Conservation (phyloP, 2,888 invertebrate species). For the Yponomeuta evonymella region DNA sequence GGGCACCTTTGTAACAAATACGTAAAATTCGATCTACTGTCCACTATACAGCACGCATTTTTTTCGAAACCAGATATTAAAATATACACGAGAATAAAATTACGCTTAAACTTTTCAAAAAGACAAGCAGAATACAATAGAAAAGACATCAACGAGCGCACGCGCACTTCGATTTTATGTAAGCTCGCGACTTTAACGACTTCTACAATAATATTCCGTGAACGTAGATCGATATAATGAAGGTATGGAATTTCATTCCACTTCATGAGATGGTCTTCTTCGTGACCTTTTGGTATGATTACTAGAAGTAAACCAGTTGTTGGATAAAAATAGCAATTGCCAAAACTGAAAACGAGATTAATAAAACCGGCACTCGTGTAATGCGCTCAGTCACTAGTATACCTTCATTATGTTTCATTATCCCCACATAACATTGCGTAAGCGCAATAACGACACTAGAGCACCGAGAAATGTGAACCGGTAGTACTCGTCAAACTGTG, state of each 20-base stretch:
- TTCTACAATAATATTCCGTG: not conserved
- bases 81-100: no score
- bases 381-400: not conserved
- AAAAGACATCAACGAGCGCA: slow-evolving; percentile 5
- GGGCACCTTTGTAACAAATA: no score
- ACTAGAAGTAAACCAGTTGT: not conserved
- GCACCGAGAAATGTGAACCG: slow-evolving; percentile 11
- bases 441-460: not conserved
- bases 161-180: not conserved
- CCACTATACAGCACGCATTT: no score
- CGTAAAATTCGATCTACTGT: no score
- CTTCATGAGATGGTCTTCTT: not conserved
- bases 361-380: not conserved
- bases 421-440: not conserved
- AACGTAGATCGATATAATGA: not conserved
- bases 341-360: not conserved
- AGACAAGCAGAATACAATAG: not conserved
- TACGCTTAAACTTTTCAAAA: no score
- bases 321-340: not conserved
- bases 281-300: not conserved
- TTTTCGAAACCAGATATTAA: no score
- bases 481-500: not conserved
- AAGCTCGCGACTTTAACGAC: not conserved
- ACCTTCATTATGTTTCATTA: slow-evolving; percentile 5
- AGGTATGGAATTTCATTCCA: not conserved